Evolutionary conservation across 2,888 invertebrate species (phyloP), one percentile per base, ranked within the genome.

Genomic region (Eledone cirrhosa): DNA sequence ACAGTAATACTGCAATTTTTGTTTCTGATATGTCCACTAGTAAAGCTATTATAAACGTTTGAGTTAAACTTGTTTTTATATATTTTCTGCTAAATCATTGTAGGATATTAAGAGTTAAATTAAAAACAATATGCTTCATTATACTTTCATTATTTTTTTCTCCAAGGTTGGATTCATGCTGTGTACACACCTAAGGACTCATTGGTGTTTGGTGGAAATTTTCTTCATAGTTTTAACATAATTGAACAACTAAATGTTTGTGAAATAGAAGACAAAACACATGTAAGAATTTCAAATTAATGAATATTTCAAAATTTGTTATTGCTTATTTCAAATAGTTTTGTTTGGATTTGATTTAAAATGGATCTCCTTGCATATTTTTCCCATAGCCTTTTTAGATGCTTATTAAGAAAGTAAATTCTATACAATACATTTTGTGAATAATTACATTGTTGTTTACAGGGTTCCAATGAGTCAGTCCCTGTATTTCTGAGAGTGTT

Each of bases 191-290:
- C 98, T 1, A 94, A 94, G 80, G 98, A 99, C 91, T 97, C 98
- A 0, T 92, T 99, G 11, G 99, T 99, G 5, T 99, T 99, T 91
- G 99, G 99, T 5, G 99, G 99, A 0, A 99, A 99, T 91, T 99
- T 99, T 91, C 92, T 99, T 78, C 98, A 99, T 90, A 96, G 95
- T 84, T 97, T 96, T 89, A 97, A 97, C 24, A 97, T 99, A 85
- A 96, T 97, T 82, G 97, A 97, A 89, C 99, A 99, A 89, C 92
- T 99, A 77, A 94, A 96, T 91, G 96, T 97, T n/a, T 96, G 96
- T 0, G 96, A 96, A 90, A 96, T 98, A 4, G 99, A 99, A 92
- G 97, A 97, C 89, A 94, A 94, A 69, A 98, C 98, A 22, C 96
- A 97, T 93, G 95, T 95, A 88, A 90, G 91, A 5, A 41, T 41